phyloP scores from a whole-genome alignment of 1,140 invertebrate species.

The Cydia amplana region DNA sequence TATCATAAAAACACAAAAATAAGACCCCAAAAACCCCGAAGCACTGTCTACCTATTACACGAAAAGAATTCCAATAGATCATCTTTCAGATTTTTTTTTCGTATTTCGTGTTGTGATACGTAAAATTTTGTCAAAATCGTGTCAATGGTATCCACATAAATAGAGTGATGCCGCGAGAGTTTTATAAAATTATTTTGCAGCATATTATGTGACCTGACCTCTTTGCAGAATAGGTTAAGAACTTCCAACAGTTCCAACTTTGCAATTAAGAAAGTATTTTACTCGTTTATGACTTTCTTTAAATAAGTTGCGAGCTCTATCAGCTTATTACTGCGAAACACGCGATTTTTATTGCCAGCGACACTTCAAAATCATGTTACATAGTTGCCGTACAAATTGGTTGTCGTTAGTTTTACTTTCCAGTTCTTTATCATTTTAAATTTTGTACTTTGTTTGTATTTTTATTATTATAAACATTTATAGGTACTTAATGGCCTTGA shows the following conservation, averaged over 20 bases:
- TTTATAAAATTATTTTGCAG: background rate
- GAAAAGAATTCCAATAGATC: no score
- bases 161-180: no score
- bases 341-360: slow-evolving; percentile 6
- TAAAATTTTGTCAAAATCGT: no score
- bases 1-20: no score
- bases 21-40: no score
- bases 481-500: no score
- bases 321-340: background rate
- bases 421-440: background rate
- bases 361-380: background rate
- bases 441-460: background rate
- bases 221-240: background rate
- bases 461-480: background rate
- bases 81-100: no score
- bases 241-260: background rate
- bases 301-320: background rate
- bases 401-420: background rate
- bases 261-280: slow-evolving; percentile 1
- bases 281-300: background rate
- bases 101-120: no score
- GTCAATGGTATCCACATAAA: no score
- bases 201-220: background rate
- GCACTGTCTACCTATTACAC: no score
- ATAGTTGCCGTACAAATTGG: background rate